These are phyloP conservation scores for Lepetodrilus schrolli DNA, from an alignment of 2,888 invertebrate species.

Conservation along the genomic window DNA sequence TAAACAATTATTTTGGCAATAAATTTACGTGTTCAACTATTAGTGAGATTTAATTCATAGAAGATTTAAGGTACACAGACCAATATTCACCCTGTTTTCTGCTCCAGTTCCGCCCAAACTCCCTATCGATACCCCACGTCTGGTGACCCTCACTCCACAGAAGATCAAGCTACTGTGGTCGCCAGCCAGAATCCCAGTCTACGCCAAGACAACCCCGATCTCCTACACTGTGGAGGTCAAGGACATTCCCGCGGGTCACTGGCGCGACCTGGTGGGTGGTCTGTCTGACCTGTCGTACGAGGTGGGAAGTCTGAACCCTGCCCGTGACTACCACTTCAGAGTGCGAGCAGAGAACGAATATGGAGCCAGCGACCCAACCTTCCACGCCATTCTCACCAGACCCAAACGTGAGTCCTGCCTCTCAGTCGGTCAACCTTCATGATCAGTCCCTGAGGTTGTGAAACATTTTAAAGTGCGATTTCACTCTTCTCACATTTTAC, in stretches of 20 bases:
- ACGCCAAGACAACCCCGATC: conserved; percentile 85
- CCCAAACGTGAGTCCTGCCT: conserved; percentile 54
- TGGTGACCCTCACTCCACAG: conserved; percentile 92
- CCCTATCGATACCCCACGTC: conserved; percentile 87
- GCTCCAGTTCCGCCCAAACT: conserved; percentile 45
- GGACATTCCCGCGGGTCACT: conserved; percentile 53
- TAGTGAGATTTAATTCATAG: too few relatives aligned
- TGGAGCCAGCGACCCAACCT: conserved; percentile 96
- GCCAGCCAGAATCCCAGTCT: conserved; percentile 89
- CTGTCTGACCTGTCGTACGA: conserved; percentile 54
- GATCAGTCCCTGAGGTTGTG: too few relatives aligned
- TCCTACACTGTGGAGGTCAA: conserved; percentile 89
- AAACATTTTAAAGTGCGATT: too few relatives aligned
- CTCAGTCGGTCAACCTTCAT: too few relatives aligned
- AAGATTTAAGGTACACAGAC: too few relatives aligned
- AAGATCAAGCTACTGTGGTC: conserved; percentile 93
- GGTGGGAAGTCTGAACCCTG: conserved; percentile 82
- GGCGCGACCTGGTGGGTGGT: conserved; percentile 53
- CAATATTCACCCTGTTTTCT: neutral
- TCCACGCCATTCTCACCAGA: conserved; percentile 81
- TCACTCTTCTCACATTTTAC: too few relatives aligned
- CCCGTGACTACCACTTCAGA: conserved; percentile 95
- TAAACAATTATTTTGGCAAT: too few relatives aligned
- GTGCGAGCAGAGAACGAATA: conserved; percentile 96
- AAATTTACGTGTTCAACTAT: neutral